These are phyloP conservation scores for Carcharodon carcharias DNA, from an alignment of 2,797 vertebrate genomes.

Conservation along the genomic window DNA sequence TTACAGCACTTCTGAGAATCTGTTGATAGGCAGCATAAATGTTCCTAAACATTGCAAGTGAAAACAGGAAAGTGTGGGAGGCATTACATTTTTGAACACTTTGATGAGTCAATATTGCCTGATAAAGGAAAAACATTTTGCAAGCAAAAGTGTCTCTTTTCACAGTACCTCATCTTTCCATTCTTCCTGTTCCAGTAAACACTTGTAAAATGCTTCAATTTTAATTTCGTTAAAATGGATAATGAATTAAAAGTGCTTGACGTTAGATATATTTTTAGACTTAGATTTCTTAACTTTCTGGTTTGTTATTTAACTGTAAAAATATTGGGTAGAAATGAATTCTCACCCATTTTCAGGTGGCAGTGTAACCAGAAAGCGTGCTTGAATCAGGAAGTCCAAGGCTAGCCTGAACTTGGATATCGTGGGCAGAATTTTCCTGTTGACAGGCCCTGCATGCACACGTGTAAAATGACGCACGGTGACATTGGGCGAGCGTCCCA, in stretches of 20 bases:
- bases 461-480: too few relatives aligned
- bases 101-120: background rate
- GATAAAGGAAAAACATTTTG: background rate
- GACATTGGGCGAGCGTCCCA: too few relatives aligned
- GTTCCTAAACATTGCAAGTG: background rate
- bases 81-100: background rate
- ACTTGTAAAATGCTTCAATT: background rate
- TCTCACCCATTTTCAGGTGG: background rate
- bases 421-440: too few relatives aligned
- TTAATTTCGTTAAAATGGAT: background rate
- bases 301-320: background rate
- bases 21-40: background rate
- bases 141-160: background rate
- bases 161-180: background rate
- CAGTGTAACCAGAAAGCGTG: background rate
- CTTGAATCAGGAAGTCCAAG: background rate
- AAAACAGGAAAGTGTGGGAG: conserved; percentile 20
- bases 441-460: too few relatives aligned
- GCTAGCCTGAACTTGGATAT: background rate
- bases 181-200: background rate
- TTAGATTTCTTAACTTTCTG: background rate
- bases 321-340: background rate
- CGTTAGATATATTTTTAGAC: background rate
- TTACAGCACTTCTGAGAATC: background rate
- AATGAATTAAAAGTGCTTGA: background rate